Evolutionary conservation across 2,888 invertebrate genomes (phyloP), one percentile per base, ranked within the genome.

Genomic region (Bombylius major): DNA sequence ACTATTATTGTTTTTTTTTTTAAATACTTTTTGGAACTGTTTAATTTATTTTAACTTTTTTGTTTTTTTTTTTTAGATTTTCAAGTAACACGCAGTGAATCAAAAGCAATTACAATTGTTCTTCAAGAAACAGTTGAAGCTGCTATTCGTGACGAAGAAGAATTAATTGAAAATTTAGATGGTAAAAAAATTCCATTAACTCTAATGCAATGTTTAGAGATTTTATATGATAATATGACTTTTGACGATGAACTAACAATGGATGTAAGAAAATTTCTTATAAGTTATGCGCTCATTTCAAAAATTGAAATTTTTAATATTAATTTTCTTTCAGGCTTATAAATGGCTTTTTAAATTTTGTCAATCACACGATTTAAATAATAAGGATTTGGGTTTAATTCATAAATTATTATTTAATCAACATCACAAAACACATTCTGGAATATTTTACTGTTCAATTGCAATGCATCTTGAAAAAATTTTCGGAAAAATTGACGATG

Each of bases 301-400:
- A 53, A 42, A 42, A 8, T 9, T 39, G 9, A 39, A 39, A 39
- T 9, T 39, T 42, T 48, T n/a, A 4, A 13, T 44, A 13, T 8
- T 6, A 42, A 5, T 48, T 48, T 39, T 13, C 6, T 49, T 52
- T 7, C 12, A 56, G 53, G 69, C 70, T 0, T 72, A 70, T 55
- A 63, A 66, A 31, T 73, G 73, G 73, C 57, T 74, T 11, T 57
- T 70, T 4, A 65, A 68, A 14, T 70, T 72, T 58, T 73, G 73
- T 56, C 65, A 65, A 59, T 62, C 58, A 0, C 62, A 69, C 52
- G 67, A 69, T 49, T 58, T 71, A 5, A 61, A 67, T 1, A 62
- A 63, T 12, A 64, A 66, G 33, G 67, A 70, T 33, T 57, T 70
- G 63, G 63, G 67, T 0, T 14, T 73, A 11, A 64, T 70, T 9